Evolutionary conservation across 2,113 vertebrate species (phyloP), one percentile per base, ranked within the genome.

Genomic region (Theristicus caerulescens): DNA sequence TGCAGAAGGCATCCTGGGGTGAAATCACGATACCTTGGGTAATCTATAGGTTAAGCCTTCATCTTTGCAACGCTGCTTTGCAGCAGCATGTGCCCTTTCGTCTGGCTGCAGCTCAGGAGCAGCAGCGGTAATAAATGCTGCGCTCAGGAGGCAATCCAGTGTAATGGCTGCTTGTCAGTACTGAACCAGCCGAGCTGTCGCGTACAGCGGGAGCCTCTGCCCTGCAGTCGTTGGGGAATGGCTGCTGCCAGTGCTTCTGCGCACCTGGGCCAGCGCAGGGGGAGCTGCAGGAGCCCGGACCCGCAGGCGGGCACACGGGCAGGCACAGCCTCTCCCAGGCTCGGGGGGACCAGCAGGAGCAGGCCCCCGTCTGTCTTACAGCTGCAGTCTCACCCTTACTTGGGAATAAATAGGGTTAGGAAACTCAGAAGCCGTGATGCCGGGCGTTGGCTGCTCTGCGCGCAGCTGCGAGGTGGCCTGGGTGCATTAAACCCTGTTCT

Each of bases 21-120:
- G 22, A 5, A n/a, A 6, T 8, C 29, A 0, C 47, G 2, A 3
- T 6, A 3, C 36, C n/a, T 61, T 10, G 0, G n/a, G 49, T 11
- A 1, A 59, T 25, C 32, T 15, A 0, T 5, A 5, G 0, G 2
- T 36, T 26, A 4, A 80, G 26, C 58, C 59, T 71, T n/a, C 84
- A 5, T 5, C 44, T 14, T 16, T 3, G 10, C 18, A 1, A 0
- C 5, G 42, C 69, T 51, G 81, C 44, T 19, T 4, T 24, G 25
- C 61, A 42, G 61, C n/a, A 26, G 77, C 65, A 1, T 0, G 4
- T 24, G 32, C 77, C 52, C 38, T 6, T 31, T 18, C 5, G 0
- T 25, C 40, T 11, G 38, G 38, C 82, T 36, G 86, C 44, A 22
- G 62, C 64, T 52, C 3, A 0, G 61, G 54, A 79, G 84, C 51